phyloP scores from a whole-genome alignment of 1,140 invertebrate genomes.

The Drosophila arawakana region DNA sequence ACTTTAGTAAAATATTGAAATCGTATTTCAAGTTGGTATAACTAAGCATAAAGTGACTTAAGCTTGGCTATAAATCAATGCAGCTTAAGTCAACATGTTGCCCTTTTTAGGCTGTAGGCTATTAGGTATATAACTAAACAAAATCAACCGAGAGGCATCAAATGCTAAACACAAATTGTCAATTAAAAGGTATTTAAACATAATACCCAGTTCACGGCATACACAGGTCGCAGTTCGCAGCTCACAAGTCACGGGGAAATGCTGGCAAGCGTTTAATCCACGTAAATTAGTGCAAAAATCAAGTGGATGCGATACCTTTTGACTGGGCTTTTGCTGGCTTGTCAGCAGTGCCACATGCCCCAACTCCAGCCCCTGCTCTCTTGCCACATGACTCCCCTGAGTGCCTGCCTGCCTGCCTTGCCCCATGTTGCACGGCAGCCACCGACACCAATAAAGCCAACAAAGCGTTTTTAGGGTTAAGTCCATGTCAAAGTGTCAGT shows the following conservation, averaged over 20 bases:
- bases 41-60: too few species aligned
- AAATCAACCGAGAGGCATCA: constrained; percentile 64
- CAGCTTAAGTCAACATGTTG: constrained; percentile 33
- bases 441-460: constrained; percentile 82
- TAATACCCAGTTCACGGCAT: constrained; percentile 70
- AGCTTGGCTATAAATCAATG: constrained; percentile 23
- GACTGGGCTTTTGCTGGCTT: constrained; percentile 7
- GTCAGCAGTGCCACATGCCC: constrained; percentile 7
- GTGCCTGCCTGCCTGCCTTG: background rate
- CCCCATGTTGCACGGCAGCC: constrained; percentile 27
- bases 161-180: constrained; percentile 77
- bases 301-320: constrained; percentile 78
- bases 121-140: constrained; percentile 63
- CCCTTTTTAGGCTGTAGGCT: background rate
- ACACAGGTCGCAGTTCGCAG: background rate
- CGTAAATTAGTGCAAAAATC: constrained; percentile 83
- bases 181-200: constrained; percentile 84
- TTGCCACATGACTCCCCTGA: background rate
- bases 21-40: background rate
- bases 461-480: constrained; percentile 84
- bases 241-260: constrained; percentile 2
- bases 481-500: constrained; percentile 84
- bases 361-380: too few species aligned
- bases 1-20: background rate
- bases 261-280: constrained; percentile 66